These are phyloP conservation scores for Clarias fuscus DNA, from an alignment of 2,797 vertebrate species.

Conservation along the genomic window DNA sequence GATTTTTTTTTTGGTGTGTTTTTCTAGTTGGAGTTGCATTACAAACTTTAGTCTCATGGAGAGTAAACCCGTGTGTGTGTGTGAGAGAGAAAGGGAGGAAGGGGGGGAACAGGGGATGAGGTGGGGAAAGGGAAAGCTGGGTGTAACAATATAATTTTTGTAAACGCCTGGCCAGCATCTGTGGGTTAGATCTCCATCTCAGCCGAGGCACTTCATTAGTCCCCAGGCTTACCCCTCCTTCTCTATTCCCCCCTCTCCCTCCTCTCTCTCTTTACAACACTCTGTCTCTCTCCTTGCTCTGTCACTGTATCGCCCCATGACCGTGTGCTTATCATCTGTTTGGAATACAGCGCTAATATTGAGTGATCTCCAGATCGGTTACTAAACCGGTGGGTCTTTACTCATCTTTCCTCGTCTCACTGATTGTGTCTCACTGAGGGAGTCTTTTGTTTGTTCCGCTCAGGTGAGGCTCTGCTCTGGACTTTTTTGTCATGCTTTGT, in stretches of 20 bases:
- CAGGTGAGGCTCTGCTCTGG: neutral
- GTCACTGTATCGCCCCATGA: neutral
- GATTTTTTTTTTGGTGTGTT: neutral
- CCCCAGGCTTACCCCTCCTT: slow-evolving; percentile 42
- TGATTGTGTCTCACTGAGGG: slow-evolving; percentile 54
- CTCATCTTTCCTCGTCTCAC: neutral
- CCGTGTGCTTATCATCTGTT: neutral
- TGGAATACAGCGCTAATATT: neutral
- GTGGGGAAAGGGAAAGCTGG: neutral
- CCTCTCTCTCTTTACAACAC: slow-evolving; percentile 28
- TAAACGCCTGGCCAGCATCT: slow-evolving; percentile 66
- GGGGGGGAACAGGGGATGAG: neutral
- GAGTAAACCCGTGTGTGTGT: neutral
- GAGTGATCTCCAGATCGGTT: neutral
- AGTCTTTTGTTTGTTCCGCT: slow-evolving; percentile 28
- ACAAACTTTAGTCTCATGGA: neutral
- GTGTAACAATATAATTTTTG: slow-evolving; percentile 75
- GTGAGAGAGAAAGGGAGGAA: neutral
- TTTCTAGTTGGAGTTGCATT: neutral
- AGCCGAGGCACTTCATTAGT: slow-evolving; percentile 74
- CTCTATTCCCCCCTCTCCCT: neutral
- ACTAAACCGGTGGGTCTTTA: neutral
- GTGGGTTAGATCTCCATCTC: slow-evolving; percentile 50
- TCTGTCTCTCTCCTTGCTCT: slow-evolving; percentile 30
- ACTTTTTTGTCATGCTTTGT: neutral